Percentiles rank a stretch among this genome's conserved stretches.
Evolutionary conservation across 2,113 vertebrate species (phyloP).

Genomic region (Talpa occidentalis): DNA sequence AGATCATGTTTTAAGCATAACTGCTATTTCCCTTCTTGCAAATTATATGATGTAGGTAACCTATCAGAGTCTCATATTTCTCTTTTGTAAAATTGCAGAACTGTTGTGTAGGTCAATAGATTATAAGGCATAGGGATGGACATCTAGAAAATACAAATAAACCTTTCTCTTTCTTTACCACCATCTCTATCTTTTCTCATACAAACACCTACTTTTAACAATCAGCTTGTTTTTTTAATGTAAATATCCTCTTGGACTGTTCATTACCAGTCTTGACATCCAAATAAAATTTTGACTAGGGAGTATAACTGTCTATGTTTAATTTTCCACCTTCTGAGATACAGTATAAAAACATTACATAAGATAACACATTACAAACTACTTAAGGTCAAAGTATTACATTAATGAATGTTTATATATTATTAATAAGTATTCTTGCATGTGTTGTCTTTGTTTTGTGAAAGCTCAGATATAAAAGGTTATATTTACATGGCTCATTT

Average conservation of each 20-base stretch:
- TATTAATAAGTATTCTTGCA: neutral
- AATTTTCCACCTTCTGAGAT: neutral
- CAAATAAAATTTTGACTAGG: neutral
- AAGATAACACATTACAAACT: constrained; percentile 10
- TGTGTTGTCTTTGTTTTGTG: neutral
- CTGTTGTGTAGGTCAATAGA: neutral
- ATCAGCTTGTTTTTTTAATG: neutral
- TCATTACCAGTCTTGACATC: neutral
- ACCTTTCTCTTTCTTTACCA: neutral
- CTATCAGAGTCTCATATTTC: neutral
- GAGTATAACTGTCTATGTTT: neutral
- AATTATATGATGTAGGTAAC: neutral
- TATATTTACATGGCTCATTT: constrained; percentile 5
- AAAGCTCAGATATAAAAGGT: neutral
- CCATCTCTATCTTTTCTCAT: neutral
- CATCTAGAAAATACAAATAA: neutral
- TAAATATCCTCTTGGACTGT: rapidly evolving
- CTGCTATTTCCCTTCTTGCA: neutral
- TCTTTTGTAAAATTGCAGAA: neutral
- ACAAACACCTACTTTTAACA: neutral
- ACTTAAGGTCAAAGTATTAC: neutral
- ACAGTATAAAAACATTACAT: neutral
- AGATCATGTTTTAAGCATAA: neutral
- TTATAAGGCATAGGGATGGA: neutral
- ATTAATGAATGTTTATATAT: constrained; percentile 14